Conservation (phyloP, 2,113 vertebrate genomes). For the Dendropsophus ebraccatus region DNA sequence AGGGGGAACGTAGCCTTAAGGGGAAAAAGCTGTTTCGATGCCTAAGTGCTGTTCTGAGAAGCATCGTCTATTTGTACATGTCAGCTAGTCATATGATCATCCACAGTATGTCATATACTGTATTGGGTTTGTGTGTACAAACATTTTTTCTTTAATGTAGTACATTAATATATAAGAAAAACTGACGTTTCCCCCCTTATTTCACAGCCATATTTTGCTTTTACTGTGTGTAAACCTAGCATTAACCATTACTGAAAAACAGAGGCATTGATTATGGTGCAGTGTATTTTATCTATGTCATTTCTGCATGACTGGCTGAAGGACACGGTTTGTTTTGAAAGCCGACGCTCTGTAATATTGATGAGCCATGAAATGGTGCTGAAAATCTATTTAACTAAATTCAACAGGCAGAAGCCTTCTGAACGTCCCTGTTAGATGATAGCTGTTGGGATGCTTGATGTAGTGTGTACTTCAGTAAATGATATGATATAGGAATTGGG, state of each 20-base stretch:
- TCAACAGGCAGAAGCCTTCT: background rate
- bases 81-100: too few relatives aligned
- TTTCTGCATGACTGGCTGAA: background rate
- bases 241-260: background rate
- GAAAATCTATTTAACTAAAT: background rate
- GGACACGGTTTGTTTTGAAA: background rate
- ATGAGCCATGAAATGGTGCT: conserved; percentile 6
- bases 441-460: background rate
- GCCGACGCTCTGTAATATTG: background rate
- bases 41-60: too few relatives aligned
- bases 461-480: background rate
- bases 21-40: too few relatives aligned
- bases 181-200: too few relatives aligned
- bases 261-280: background rate
- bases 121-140: background rate
- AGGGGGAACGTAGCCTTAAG: too few relatives aligned
- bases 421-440: background rate
- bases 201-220: too few relatives aligned
- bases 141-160: background rate
- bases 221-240: too few relatives aligned
- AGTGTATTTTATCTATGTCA: background rate
- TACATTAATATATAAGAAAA: too few relatives aligned
- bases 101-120: too few relatives aligned
- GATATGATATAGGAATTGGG: background rate
- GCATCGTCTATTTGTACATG: too few relatives aligned